phyloP scores from a whole-genome alignment of 2,113 vertebrate genomes.

The Oryzias woworae region DNA sequence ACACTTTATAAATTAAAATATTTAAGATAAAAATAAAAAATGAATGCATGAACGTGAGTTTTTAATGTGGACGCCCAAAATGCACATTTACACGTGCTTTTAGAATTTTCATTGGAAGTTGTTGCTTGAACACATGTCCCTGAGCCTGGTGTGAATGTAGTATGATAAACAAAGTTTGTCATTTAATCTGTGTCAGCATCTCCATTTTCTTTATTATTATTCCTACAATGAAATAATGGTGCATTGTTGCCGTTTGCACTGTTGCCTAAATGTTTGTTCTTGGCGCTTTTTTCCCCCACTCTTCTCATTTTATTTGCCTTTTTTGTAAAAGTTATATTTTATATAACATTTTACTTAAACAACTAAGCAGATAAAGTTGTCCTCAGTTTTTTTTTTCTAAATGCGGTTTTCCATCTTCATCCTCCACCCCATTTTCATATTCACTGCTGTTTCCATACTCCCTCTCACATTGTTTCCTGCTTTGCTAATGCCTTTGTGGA shows the following conservation, averaged over 20 bases:
- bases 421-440: conserved; percentile 25
- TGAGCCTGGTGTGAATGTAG: no score
- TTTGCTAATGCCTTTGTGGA: conserved; percentile 31
- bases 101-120: no score
- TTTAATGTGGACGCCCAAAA: no score
- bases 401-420: conserved; percentile 20
- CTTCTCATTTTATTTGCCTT: neutral
- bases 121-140: no score
- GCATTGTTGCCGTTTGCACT: neutral
- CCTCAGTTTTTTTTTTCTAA: conserved; percentile 21
- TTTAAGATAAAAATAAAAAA: no score
- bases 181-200: no score
- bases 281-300: neutral
- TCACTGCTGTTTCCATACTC: conserved; percentile 42
- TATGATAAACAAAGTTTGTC: no score
- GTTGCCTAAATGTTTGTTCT: neutral
- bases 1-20: no score
- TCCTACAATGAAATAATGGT: no score
- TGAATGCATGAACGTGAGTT: no score
- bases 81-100: no score
- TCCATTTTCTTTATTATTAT: no score
- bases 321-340: neutral
- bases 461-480: conserved; percentile 27
- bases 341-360: conserved; percentile 3
- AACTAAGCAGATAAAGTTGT: conserved; percentile 14